phyloP scores from a whole-genome alignment of 2,888 invertebrate genomes.

The Drosophila antonietae region DNA sequence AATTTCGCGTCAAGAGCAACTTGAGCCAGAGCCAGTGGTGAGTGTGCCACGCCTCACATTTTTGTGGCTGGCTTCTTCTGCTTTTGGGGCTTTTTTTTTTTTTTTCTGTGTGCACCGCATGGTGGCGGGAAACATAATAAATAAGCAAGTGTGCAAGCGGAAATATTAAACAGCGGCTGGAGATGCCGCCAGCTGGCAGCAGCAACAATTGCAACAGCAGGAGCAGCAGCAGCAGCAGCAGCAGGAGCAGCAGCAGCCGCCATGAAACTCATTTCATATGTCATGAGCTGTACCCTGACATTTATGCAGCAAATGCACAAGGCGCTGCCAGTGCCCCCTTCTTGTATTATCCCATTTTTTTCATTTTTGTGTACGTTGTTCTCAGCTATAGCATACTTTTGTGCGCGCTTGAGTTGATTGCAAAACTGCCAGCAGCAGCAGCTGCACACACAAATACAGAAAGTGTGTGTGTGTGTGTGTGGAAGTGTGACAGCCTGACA shows the following conservation, averaged over 20 bases:
- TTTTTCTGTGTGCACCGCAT: constrained; percentile 53
- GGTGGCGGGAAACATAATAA: constrained; percentile 74
- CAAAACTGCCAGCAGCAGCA: constrained; percentile 55
- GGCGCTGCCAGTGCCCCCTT: constrained; percentile 30
- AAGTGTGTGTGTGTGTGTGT: neutral
- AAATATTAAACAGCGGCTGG: constrained; percentile 75
- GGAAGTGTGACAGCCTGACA: constrained; percentile 32
- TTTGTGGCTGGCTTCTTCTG: neutral
- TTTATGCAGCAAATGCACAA: constrained; percentile 67
- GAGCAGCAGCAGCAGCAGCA: constrained; percentile 35
- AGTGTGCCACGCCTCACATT: neutral
- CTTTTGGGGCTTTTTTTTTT: neutral
- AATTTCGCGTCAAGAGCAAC: constrained; percentile 52
- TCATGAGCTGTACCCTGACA: constrained; percentile 67
- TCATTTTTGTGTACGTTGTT: neutral
- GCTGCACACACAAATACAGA: constrained; percentile 22
- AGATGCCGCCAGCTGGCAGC: constrained; percentile 58
- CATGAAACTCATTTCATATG: constrained; percentile 70
- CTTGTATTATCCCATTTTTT: neutral
- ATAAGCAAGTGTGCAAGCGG: constrained; percentile 79
- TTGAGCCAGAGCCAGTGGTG: constrained; percentile 28
- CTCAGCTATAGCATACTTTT: constrained; percentile 53
- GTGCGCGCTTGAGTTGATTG: constrained; percentile 64
- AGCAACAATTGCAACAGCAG: constrained; percentile 32
- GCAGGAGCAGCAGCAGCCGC: constrained; percentile 25